These are phyloP conservation scores for Xiphorhynchus elegans DNA, from an alignment of 2,113 vertebrate species.

Conservation along the genomic window DNA sequence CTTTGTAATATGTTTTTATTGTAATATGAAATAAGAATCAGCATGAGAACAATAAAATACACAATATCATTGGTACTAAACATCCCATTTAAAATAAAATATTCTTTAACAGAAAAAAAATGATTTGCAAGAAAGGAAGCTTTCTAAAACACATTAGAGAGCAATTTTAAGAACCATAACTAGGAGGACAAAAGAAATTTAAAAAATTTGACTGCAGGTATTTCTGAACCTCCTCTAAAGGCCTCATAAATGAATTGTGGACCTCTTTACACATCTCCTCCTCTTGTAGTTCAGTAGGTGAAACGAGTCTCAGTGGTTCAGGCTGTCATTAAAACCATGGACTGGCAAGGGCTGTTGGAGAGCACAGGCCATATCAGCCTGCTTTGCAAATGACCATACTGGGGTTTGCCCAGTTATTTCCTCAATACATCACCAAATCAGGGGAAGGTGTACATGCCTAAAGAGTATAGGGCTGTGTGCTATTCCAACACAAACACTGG, in stretches of 20 bases:
- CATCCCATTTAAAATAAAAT: background rate
- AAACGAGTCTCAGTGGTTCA: background rate
- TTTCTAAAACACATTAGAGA: background rate
- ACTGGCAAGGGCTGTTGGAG: background rate
- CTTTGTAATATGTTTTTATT: background rate
- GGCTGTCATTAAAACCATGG: background rate
- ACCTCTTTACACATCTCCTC: background rate
- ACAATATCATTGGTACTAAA: background rate
- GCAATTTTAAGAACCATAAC: background rate
- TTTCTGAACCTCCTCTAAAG: background rate
- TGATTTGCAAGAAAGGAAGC: background rate
- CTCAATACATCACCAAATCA: background rate
- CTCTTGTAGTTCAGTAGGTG: background rate
- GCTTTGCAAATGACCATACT: fast-evolving
- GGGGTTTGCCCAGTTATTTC: background rate
- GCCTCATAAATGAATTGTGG: fast-evolving
- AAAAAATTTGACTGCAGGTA: background rate
- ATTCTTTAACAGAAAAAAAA: background rate
- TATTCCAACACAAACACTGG: background rate
- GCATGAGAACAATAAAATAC: background rate
- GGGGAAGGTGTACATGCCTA: background rate
- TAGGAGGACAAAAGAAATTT: background rate
- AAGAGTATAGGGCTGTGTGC: background rate
- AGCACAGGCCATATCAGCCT: fast-evolving
- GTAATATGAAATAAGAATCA: background rate